Evolutionary conservation across 2,113 vertebrate genomes (phyloP).

Genomic region (Vulpes lagopus): DNA sequence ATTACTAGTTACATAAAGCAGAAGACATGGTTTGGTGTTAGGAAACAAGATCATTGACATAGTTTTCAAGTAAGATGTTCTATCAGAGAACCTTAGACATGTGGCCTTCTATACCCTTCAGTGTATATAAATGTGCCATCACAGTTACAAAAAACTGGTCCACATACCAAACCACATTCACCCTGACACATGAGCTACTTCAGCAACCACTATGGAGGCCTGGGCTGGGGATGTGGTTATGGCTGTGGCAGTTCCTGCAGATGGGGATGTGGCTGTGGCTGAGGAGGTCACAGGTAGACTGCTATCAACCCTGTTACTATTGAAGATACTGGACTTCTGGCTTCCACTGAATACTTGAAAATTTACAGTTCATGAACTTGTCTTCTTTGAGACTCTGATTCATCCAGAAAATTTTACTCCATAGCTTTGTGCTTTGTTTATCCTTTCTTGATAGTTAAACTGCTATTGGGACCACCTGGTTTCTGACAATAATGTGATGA

Average conservation of each 20-base stretch:
- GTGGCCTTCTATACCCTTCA: not conserved
- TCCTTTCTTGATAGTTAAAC: not conserved
- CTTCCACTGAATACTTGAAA: slow-evolving; percentile 53
- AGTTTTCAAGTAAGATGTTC: not conserved
- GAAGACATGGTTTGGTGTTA: not conserved
- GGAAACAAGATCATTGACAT: not conserved
- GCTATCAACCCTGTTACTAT: not conserved
- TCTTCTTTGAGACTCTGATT: not conserved
- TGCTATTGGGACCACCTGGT: not conserved
- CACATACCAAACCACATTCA: not conserved
- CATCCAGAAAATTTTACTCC: not conserved
- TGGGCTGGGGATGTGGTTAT: not conserved
- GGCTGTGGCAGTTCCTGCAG: not conserved
- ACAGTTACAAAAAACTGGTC: not conserved
- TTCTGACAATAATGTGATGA: not conserved
- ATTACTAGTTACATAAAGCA: not conserved
- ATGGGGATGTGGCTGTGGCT: not conserved
- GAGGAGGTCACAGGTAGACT: not conserved
- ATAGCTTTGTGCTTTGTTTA: not conserved
- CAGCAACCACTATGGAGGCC: slow-evolving; percentile 24
- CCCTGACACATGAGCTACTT: slow-evolving; percentile 55
- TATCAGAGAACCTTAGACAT: not conserved
- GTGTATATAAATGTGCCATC: not conserved
- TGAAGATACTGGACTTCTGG: slow-evolving; percentile 40
- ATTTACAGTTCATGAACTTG: not conserved